A percentile compares a stretch with the other conserved stretches of the same genome.
Conservation (phyloP, 2,113 vertebrate genomes). For the Hucho hucho region DNA sequence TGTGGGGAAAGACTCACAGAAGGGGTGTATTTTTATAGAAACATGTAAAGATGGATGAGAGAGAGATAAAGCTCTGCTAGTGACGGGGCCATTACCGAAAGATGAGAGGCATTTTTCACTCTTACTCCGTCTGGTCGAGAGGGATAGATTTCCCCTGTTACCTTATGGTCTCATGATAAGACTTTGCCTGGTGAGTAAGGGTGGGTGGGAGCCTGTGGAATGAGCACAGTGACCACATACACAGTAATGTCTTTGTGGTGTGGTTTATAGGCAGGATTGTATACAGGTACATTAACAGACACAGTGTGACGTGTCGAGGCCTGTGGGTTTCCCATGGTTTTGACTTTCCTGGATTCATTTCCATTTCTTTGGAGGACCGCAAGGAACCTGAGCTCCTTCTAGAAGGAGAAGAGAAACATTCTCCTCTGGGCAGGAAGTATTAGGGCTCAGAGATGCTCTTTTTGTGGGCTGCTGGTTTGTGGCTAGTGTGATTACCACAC, state of each 20-base stretch:
- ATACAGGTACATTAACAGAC: constrained; percentile 28
- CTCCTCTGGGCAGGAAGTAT: background rate
- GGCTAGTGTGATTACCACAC: background rate
- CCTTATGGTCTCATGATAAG: background rate
- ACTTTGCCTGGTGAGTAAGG: background rate
- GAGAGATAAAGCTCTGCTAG: background rate
- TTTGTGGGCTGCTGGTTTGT: constrained; percentile 11
- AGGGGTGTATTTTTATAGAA: constrained; percentile 7
- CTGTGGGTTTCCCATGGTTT: constrained; percentile 29
- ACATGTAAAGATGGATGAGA: background rate
- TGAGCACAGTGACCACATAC: constrained; percentile 6
- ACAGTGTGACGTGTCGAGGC: constrained; percentile 22
- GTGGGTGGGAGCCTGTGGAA: background rate
- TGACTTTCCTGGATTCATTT: constrained; percentile 28
- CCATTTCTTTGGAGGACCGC: constrained; percentile 31
- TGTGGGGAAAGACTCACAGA: constrained; percentile 2
- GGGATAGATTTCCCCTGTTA: background rate
- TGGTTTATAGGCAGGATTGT: constrained; percentile 24
- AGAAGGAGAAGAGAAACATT: constrained; percentile 8
- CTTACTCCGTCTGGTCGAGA: background rate
- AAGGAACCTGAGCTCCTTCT: constrained; percentile 10
- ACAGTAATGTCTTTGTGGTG: background rate
- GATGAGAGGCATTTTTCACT: constrained; percentile 11
- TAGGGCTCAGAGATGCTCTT: background rate
- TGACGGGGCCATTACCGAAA: background rate